Evolutionary conservation across 2,888 invertebrate species (phyloP).

Genomic region (Nephrotoma appendiculata): DNA sequence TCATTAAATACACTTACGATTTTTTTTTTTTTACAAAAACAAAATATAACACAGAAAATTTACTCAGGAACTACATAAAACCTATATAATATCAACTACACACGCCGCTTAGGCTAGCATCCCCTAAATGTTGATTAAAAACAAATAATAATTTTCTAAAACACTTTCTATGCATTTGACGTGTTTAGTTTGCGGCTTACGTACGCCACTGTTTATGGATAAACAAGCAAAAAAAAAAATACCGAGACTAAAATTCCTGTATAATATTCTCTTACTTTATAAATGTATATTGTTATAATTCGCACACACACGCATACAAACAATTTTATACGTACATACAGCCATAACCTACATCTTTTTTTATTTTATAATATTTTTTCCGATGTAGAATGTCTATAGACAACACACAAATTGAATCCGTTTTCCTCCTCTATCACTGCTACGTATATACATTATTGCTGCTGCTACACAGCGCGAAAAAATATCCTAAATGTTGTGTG

Average conservation of each 20-base stretch:
- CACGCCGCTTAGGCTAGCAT: not conserved
- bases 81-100: not conserved
- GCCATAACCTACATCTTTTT: slow-evolving; percentile 1
- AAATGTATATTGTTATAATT: not conserved
- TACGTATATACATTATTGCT: not conserved
- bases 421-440: not conserved
- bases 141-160: not conserved
- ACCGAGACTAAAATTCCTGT: not conserved
- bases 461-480: not conserved
- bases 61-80: not conserved
- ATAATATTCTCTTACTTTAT: not conserved
- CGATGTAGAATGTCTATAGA: slow-evolving; percentile 1
- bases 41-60: not conserved
- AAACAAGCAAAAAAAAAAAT: not conserved
- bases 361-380: not conserved
- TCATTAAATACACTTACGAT: not conserved
- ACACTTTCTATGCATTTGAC: not conserved
- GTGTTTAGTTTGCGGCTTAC: not conserved
- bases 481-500: not conserved
- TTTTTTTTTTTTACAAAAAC: not conserved
- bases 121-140: not conserved
- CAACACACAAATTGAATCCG: not conserved
- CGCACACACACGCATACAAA: not conserved
- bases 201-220: not conserved
- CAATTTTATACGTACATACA: not conserved